phyloP scores from a whole-genome alignment of 2,113 vertebrate species.

The Campylorhamphus procurvoides region DNA sequence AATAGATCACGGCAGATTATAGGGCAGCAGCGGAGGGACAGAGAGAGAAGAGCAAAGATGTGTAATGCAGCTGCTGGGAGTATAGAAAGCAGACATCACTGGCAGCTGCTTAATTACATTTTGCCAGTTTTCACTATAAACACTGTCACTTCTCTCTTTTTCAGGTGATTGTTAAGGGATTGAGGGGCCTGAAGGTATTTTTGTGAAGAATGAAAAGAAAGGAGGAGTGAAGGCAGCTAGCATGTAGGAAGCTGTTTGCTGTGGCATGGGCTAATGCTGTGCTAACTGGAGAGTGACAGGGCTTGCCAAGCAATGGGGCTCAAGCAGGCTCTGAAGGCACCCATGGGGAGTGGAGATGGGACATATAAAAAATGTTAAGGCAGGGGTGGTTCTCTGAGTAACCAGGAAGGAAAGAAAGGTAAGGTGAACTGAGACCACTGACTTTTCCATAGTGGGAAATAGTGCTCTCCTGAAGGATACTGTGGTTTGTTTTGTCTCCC shows the following conservation, averaged over 20 bases:
- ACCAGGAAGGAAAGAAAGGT: background rate
- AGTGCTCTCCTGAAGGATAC: background rate
- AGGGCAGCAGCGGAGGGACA: background rate
- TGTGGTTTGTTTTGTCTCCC: background rate
- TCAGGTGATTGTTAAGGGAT: background rate
- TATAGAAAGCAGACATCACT: background rate
- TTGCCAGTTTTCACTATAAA: background rate
- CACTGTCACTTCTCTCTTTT: background rate
- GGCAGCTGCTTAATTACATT: conserved; percentile 11
- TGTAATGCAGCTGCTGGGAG: background rate
- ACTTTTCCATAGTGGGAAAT: background rate
- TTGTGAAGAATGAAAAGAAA: background rate
- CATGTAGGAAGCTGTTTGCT: background rate
- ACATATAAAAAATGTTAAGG: background rate
- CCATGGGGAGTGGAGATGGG: background rate
- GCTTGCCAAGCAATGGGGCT: background rate
- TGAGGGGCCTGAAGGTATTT: background rate
- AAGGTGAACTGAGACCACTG: too few species aligned
- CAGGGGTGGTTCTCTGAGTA: background rate
- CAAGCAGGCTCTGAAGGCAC: background rate
- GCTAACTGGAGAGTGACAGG: background rate
- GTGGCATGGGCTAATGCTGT: background rate
- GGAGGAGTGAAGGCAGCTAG: background rate
- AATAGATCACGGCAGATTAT: background rate
- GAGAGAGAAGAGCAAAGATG: background rate